Percentiles rank a stretch among this genome's conserved stretches.
Evolutionary conservation across 2,888 invertebrate genomes (phyloP).

Genomic region (Hemistola chrysoprasaria): DNA sequence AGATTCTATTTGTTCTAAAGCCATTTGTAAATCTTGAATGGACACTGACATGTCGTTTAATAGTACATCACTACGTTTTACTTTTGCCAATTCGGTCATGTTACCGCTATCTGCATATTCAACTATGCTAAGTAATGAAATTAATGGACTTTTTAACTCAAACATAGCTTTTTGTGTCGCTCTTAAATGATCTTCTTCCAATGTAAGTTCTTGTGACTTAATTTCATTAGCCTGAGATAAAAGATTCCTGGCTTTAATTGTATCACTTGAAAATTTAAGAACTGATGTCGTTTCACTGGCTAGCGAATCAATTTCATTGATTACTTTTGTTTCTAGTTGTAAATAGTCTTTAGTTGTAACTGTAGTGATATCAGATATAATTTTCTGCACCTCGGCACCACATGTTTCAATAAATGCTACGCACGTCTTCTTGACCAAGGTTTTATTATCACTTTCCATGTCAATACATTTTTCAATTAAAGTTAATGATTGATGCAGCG

Average conservation of each 20-base stretch:
- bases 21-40: conserved; percentile 73
- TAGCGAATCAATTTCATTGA: conserved; percentile 67
- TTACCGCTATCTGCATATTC: conserved; percentile 54
- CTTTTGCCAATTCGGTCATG: conserved; percentile 39
- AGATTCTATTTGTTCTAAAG: conserved; percentile 72
- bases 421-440: conserved; percentile 86
- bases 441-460: conserved; percentile 85
- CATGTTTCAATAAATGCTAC: conserved; percentile 84
- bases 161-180: conserved; percentile 70
- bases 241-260: conserved; percentile 71
- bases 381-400: conserved; percentile 78
- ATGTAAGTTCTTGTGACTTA: conserved; percentile 48
- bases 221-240: conserved; percentile 60
- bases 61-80: conserved; percentile 59
- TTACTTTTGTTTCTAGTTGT: conserved; percentile 56
- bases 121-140: conserved; percentile 58
- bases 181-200: conserved; percentile 59
- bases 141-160: conserved; percentile 60
- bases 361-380: conserved; percentile 67
- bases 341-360: conserved; percentile 73
- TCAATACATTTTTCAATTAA: conserved; percentile 87
- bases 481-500: conserved; percentile 84
- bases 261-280: conserved; percentile 76
- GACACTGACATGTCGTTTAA: conserved; percentile 71
- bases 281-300: conserved; percentile 76